Percentiles rank a stretch among this genome's conserved stretches.
Conservation (phyloP, 2,888 invertebrate species). For the Lasioglossum leucozonium region DNA sequence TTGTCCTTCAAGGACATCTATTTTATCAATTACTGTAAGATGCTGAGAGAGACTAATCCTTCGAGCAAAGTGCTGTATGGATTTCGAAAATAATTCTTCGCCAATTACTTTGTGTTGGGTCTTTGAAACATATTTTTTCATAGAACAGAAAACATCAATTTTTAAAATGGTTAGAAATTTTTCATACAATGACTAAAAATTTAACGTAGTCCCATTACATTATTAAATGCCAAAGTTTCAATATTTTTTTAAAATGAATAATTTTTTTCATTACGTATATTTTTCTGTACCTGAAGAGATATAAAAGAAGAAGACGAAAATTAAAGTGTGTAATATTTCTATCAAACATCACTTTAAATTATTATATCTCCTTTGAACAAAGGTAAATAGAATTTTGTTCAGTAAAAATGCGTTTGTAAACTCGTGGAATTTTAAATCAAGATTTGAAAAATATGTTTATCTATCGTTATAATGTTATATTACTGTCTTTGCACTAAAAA, state of each 20-base stretch:
- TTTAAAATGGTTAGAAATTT: background rate
- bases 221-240: background rate
- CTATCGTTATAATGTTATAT: background rate
- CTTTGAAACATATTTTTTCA: background rate
- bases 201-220: background rate
- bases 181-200: background rate
- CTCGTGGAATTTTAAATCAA: background rate
- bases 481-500: background rate
- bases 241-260: background rate
- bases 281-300: background rate
- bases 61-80: conserved; percentile 25
- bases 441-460: background rate
- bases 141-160: background rate
- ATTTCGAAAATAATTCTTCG: conserved; percentile 10
- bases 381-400: background rate
- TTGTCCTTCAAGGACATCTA: conserved; percentile 40
- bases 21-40: conserved; percentile 43
- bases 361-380: background rate
- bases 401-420: background rate
- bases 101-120: background rate
- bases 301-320: background rate
- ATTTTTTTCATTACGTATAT: background rate
- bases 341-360: background rate
- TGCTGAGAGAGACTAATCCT: conserved; percentile 39
- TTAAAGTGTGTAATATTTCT: background rate